phyloP scores from a whole-genome alignment of 2,888 invertebrate genomes.

The Acrobasis suavella region DNA sequence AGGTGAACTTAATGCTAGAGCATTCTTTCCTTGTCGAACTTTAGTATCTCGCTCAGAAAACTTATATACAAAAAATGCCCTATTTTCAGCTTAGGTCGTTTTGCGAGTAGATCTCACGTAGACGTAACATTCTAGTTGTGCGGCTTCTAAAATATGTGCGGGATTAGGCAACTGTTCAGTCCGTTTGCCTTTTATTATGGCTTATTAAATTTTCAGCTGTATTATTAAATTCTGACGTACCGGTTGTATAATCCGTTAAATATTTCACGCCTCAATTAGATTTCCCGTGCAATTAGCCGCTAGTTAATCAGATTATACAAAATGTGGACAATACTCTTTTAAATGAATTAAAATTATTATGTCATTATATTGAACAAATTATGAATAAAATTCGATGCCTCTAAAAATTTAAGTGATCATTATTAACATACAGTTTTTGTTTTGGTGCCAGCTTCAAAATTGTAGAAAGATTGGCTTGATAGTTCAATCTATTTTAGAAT shows the following conservation, averaged over 20 bases:
- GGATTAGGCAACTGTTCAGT: constrained; percentile 33
- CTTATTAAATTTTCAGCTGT: constrained; percentile 15
- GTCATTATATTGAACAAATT: no score
- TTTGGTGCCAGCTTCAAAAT: no score
- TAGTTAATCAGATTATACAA: not conserved
- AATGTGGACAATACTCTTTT: not conserved
- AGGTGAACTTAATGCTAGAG: no score
- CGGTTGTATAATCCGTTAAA: constrained; percentile 39
- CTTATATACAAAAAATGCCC: no score
- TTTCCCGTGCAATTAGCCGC: constrained; percentile 33
- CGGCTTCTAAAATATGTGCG: constrained; percentile 46
- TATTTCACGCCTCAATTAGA: not conserved
- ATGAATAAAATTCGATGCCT: no score
- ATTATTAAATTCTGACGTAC: constrained; percentile 13
- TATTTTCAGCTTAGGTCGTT: not conserved
- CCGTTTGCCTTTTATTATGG: constrained; percentile 19
- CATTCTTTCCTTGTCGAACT: no score
- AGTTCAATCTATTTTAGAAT: no score
- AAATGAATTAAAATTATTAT: no score
- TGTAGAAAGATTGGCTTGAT: no score
- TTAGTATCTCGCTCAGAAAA: no score
- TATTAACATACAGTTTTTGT: no score
- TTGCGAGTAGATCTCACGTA: not conserved
- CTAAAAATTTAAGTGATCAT: no score
- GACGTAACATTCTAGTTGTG: constrained; percentile 24